Base-by-base conservation (phyloP, 2,113 vertebrate species). In the Romanogobio albipinnatus region DNA sequence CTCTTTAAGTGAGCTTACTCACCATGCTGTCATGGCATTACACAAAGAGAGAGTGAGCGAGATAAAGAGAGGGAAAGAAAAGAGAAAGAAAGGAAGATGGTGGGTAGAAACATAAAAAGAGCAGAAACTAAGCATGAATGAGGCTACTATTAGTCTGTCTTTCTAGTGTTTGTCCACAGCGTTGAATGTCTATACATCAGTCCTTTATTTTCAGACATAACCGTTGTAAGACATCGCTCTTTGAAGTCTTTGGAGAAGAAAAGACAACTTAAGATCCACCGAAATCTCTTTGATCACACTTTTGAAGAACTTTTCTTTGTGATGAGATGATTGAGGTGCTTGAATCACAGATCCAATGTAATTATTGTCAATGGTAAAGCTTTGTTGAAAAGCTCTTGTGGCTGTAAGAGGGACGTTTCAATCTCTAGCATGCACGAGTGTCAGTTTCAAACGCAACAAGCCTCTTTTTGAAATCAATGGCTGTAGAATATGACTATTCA, bases 271-370 rank as follows among this genome's bases (percentile, higher is more conserved):
- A 77, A 86, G 71, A 75, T 64, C 82, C 39, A 68, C 19, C 26
- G 45, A 19, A 51, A 56, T 43, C 49, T 78, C 83, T 88, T 88
- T 88, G 87, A 88, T 88, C 87, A 75, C 4, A 49, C 14, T 74
- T 81, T 61, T 61, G 75, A 70, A 82, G 64, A 80, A 82, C 45
- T 49, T 76, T 62, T 71, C 62, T 84, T 85, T 85, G 51, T 56
- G 86, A 73, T 76, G 56, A 70, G 84, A 88, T 39, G 74, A 84
- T 36, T 82, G 79, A 51, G 51, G 56, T 39, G 61, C 56, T 70
- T n/a, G 75, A 71, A 86, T 71, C 1, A 3, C 47, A 2, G 79
- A 82, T 85, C 86, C 70, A 70, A n/a, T 39, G 78, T 80, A 58
- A 47, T 62, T 36, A 13, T 83, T 86, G 70, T 77, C 74, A 43